Conservation (phyloP, 2,113 vertebrate species). For the Pseudopodoces humilis region DNA sequence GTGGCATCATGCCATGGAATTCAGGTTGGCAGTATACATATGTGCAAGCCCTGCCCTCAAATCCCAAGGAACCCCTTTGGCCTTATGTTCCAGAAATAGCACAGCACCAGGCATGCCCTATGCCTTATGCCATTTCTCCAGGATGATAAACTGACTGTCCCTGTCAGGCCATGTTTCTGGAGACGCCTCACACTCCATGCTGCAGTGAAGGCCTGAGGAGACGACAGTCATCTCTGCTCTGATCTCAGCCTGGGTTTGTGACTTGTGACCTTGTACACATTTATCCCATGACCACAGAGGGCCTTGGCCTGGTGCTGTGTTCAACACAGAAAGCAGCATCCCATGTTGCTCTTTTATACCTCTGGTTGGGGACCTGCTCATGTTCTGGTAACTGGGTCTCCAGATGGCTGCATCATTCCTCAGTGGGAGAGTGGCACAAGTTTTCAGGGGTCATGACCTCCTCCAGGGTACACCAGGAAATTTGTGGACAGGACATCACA, state of each 20-base stretch:
- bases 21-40: not conserved
- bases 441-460: not conserved
- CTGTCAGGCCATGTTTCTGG: not conserved
- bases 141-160: not conserved
- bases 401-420: not conserved
- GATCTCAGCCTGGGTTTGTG: not conserved
- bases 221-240: not conserved
- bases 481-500: not conserved
- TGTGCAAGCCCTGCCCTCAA: not conserved
- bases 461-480: not conserved
- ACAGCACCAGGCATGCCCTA: not conserved
- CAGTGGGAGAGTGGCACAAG: not conserved
- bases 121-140: fast-evolving
- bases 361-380: not conserved
- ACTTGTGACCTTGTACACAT: not conserved
- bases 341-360: not conserved
- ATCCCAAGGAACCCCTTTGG: not conserved
- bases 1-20: fast-evolving
- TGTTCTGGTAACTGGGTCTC: not conserved
- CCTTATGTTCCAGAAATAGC: not conserved
- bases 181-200: not conserved
- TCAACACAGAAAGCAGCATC: not conserved
- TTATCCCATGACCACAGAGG: not conserved
- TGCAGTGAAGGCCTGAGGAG: fast-evolving
- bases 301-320: not conserved